These are phyloP conservation scores for Seriola rivoliana DNA, from an alignment of 2,113 vertebrate genomes.

Conservation along the genomic window DNA sequence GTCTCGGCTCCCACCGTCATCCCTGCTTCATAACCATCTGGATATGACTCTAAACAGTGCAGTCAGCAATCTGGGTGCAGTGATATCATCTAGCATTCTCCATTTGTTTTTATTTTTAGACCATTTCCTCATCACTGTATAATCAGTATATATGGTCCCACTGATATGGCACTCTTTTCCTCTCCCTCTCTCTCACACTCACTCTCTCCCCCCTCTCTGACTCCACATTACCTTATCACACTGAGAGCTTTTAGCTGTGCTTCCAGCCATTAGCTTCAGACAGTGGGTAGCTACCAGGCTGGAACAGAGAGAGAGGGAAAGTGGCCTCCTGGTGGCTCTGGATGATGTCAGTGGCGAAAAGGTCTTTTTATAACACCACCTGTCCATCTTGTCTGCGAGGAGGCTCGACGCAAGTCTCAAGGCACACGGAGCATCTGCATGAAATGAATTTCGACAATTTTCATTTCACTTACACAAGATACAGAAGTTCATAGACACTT, in stretches of 20 bases:
- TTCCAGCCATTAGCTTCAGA: constrained; percentile 79
- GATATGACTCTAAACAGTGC: constrained; percentile 60
- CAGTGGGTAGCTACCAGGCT: constrained; percentile 58
- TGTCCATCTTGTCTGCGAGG: constrained; percentile 31
- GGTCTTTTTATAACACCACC: constrained; percentile 68
- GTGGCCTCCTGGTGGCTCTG: constrained; percentile 73
- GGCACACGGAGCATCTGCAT: constrained; percentile 26
- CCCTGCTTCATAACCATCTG: constrained; percentile 66
- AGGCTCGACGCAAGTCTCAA: constrained; percentile 22
- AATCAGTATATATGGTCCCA: constrained; percentile 77
- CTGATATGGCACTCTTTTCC: constrained; percentile 53
- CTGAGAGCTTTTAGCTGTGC: constrained; percentile 79
- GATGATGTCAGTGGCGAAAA: constrained; percentile 75
- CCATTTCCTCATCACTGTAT: constrained; percentile 77
- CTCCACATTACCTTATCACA: constrained; percentile 81
- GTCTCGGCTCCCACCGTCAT: constrained; percentile 55
- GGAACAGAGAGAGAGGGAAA: constrained; percentile 45
- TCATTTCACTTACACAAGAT: constrained; percentile 26
- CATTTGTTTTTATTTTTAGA: constrained; percentile 84
- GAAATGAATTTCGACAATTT: constrained; percentile 61
- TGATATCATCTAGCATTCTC: constrained; percentile 78
- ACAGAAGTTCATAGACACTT: constrained; percentile 19
- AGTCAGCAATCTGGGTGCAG: constrained; percentile 70
- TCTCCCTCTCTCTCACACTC: background rate
- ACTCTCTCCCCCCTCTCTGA: constrained; percentile 35